phyloP scores from a whole-genome alignment of 2,888 invertebrate genomes.

The Diadromus collaris region DNA sequence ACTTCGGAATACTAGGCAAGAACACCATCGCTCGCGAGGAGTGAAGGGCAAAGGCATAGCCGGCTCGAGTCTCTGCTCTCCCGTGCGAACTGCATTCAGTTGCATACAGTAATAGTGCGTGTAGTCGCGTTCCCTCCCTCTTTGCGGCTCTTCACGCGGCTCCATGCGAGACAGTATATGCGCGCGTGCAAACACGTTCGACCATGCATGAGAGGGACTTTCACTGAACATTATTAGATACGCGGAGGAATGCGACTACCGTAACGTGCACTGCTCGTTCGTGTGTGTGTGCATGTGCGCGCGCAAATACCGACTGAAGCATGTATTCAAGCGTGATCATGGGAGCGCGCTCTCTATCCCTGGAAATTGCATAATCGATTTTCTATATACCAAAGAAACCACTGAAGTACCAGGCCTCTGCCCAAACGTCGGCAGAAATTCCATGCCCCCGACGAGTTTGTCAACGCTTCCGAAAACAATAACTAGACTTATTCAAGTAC shows the following conservation, averaged over 20 bases:
- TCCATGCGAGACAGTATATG: slow-evolving; percentile 60
- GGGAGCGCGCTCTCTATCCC: slow-evolving; percentile 52
- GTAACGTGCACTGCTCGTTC: slow-evolving; percentile 68
- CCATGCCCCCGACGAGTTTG: slow-evolving; percentile 22
- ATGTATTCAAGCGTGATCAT: slow-evolving; percentile 43
- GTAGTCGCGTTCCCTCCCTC: slow-evolving; percentile 33
- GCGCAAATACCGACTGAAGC: slow-evolving; percentile 25
- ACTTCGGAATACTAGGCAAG: slow-evolving; percentile 40
- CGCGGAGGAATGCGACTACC: slow-evolving; percentile 78
- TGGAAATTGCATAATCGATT: slow-evolving; percentile 67
- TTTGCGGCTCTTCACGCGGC: slow-evolving; percentile 37
- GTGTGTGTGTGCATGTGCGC: slow-evolving; percentile 28
- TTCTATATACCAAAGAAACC: slow-evolving; percentile 46
- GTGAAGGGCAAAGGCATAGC: slow-evolving; percentile 47
- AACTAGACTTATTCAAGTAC: too few species aligned
- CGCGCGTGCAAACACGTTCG: slow-evolving; percentile 73
- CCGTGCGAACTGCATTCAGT: slow-evolving; percentile 41
- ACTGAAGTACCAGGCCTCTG: slow-evolving; percentile 34
- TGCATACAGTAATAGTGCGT: slow-evolving; percentile 48
- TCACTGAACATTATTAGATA: slow-evolving; percentile 79
- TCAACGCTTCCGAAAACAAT: too few species aligned
- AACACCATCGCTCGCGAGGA: slow-evolving; percentile 23
- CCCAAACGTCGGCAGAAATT: slow-evolving; percentile 29
- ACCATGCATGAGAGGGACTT: slow-evolving; percentile 75
- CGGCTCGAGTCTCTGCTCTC: slow-evolving; percentile 47